These are phyloP conservation scores for Nothobranchius kuhntae DNA, from an alignment of 2,113 vertebrate genomes.

Conservation along the genomic window DNA sequence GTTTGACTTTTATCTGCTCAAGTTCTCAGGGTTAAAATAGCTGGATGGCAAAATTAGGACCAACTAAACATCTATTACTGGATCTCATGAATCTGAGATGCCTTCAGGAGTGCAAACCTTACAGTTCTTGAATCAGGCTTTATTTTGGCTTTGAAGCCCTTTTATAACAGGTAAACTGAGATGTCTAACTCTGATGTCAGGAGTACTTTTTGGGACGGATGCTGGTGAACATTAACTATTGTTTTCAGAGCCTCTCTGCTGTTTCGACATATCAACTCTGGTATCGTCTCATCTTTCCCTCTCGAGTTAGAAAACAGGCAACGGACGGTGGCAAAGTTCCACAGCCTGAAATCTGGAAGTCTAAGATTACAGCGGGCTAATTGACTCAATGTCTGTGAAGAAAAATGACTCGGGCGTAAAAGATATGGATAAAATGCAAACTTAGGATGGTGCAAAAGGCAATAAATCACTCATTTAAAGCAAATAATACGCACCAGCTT, in stretches of 20 bases:
- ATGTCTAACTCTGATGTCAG: slow-evolving; percentile 48
- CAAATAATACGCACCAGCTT: no score
- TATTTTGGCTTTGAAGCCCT: slow-evolving; percentile 21
- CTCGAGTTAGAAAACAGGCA: slow-evolving; percentile 38
- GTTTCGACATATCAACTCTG: slow-evolving; percentile 39
- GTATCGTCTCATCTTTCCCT: slow-evolving; percentile 54
- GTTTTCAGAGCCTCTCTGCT: slow-evolving; percentile 55
- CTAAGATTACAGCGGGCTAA: slow-evolving; percentile 55
- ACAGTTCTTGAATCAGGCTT: slow-evolving; percentile 13
- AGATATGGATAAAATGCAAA: slow-evolving; percentile 29
- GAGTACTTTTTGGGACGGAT: slow-evolving; percentile 63
- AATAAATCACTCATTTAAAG: no score
- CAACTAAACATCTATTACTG: slow-evolving; percentile 16
- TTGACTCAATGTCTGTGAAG: slow-evolving; percentile 46
- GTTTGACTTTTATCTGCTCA: slow-evolving; percentile 2
- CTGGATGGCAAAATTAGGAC: slow-evolving; percentile 25
- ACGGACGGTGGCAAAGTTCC: slow-evolving; percentile 30
- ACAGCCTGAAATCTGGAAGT: slow-evolving; percentile 21
- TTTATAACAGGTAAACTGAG: slow-evolving; percentile 57
- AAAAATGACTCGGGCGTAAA: slow-evolving; percentile 36
- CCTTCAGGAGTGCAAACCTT: no score
- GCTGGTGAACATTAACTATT: slow-evolving; percentile 35
- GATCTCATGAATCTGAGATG: no score
- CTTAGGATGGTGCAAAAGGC: neutral
- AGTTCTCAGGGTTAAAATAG: slow-evolving; percentile 35